phyloP scores from a whole-genome alignment of 2,797 vertebrate species.

The Coreius guichenoti region DNA sequence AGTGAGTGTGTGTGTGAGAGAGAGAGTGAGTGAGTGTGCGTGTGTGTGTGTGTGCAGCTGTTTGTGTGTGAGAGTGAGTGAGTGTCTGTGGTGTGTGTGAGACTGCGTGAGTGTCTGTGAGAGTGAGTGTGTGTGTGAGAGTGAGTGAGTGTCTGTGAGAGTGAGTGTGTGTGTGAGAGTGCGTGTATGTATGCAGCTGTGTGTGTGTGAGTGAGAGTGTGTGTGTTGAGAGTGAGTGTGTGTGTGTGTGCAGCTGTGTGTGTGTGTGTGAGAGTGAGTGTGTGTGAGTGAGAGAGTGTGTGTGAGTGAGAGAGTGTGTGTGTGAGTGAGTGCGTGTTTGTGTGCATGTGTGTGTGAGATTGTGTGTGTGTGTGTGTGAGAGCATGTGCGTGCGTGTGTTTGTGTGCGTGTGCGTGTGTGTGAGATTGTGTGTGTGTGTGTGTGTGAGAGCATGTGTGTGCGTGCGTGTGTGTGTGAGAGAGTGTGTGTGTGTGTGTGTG shows the following conservation, averaged over 20 bases:
- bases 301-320: constrained; percentile 57
- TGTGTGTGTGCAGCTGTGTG: constrained; percentile 48
- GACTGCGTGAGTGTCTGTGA: neutral
- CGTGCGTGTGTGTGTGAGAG: constrained; percentile 59
- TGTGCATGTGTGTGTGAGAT: constrained; percentile 35
- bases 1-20: neutral
- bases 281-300: neutral
- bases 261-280: constrained; percentile 59
- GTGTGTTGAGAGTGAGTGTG: constrained; percentile 54
- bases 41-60: constrained; percentile 40
- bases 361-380: constrained; percentile 59
- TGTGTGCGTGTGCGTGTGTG: constrained; percentile 59
- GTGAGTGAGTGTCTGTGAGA: constrained; percentile 23
- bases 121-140: constrained; percentile 60
- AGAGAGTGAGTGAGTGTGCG: neutral
- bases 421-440: constrained; percentile 52
- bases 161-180: constrained; percentile 64
- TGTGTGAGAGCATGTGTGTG: constrained; percentile 44
- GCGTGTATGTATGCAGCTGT: constrained; percentile 57
- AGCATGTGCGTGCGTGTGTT: constrained; percentile 3
- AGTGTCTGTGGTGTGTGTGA: constrained; percentile 60
- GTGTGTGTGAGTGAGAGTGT: constrained; percentile 57
- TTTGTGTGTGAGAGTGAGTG: neutral
- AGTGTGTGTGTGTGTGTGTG: neutral
- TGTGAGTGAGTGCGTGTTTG: constrained; percentile 55